phyloP scores from a whole-genome alignment of 2,113 vertebrate species.

The Crypturellus undulatus region DNA sequence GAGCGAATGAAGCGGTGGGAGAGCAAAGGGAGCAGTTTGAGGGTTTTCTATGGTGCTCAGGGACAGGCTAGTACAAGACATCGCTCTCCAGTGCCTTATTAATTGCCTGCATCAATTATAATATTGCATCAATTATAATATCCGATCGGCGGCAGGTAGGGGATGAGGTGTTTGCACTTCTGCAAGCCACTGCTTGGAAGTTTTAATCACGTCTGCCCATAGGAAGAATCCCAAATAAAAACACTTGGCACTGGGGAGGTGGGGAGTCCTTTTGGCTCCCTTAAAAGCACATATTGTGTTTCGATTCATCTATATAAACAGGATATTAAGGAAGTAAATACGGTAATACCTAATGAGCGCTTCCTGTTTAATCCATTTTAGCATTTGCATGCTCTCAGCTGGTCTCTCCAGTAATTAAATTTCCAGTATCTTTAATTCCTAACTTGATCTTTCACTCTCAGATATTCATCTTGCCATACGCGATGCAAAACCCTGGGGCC shows the following conservation, averaged over 20 bases:
- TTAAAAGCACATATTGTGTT: neutral
- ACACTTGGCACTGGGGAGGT: neutral
- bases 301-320: neutral
- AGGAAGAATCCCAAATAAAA: conserved; percentile 30
- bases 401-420: conserved; percentile 32
- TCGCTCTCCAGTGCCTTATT: neutral
- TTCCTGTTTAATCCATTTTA: neutral
- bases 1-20: too few relatives aligned
- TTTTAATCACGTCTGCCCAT: conserved; percentile 18
- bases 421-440: conserved; percentile 59
- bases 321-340: neutral
- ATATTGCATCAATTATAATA: neutral
- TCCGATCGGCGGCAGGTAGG: neutral
- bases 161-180: neutral
- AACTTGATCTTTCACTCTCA: conserved; percentile 2
- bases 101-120: neutral
- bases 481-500: neutral
- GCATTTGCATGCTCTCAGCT: conserved; percentile 31
- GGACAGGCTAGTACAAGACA: neutral
- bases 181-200: neutral
- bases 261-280: neutral
- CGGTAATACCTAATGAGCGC: neutral
- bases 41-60: neutral
- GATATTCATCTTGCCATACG: neutral
- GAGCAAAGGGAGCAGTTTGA: too few relatives aligned